phyloP scores from a whole-genome alignment of 2,797 vertebrate genomes.

The Xiphophorus birchmanni region DNA sequence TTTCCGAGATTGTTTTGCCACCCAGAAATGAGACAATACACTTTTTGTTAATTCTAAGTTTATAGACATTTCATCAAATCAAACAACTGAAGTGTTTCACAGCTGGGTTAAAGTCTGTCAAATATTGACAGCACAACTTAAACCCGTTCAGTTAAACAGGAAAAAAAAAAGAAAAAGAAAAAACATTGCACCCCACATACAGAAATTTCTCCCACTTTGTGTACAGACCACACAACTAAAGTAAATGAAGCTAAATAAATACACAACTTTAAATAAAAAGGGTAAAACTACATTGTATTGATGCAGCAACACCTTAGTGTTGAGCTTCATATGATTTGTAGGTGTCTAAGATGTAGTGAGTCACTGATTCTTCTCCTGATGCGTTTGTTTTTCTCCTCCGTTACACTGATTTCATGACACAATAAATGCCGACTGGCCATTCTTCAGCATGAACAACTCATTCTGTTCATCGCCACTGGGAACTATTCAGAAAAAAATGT shows the following conservation, averaged over 20 bases:
- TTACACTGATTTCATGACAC: neutral
- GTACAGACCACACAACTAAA: constrained; percentile 59
- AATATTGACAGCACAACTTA: constrained; percentile 79
- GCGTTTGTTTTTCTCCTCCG: neutral
- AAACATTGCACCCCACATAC: constrained; percentile 27
- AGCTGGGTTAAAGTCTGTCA: constrained; percentile 67
- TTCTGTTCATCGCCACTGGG: too few species aligned
- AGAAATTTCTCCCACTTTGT: constrained; percentile 11
- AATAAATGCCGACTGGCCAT: constrained; percentile 13
- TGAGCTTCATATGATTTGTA: neutral
- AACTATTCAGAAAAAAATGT: neutral
- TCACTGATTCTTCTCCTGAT: constrained; percentile 12
- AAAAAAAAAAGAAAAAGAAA: neutral
- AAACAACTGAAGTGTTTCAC: constrained; percentile 60
- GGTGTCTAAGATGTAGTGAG: constrained; percentile 3
- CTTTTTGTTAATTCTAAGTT: constrained; percentile 38
- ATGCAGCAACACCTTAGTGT: constrained; percentile 10
- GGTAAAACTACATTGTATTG: neutral
- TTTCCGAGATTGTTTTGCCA: neutral
- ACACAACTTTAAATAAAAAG: constrained; percentile 51
- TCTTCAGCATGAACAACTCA: neutral
- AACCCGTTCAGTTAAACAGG: constrained; percentile 44
- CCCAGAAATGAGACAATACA: constrained; percentile 41
- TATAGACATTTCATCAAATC: constrained; percentile 54
- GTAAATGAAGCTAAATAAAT: constrained; percentile 70